Percentiles rank a stretch among this genome's conserved stretches.
Evolutionary conservation across 35 echinoderm and acorn worm species (phyloP).

Genomic region (Eucidaris tribuloides): DNA sequence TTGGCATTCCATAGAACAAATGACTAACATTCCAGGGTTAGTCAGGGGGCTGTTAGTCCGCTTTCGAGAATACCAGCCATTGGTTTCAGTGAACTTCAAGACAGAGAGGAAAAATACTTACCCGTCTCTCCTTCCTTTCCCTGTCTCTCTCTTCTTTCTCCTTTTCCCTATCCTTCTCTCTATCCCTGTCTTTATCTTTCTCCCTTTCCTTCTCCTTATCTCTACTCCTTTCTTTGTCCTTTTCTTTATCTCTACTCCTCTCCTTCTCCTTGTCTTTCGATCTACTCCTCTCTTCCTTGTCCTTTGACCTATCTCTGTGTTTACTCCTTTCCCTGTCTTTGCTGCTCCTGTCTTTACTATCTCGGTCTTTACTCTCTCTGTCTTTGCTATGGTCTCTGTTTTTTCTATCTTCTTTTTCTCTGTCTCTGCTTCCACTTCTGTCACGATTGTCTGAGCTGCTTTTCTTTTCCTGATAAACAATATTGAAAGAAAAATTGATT

Average conservation of each 20-base stretch:
- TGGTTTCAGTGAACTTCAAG: neutral
- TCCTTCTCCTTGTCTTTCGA: constrained; percentile 25
- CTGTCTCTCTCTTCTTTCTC: constrained; percentile 56
- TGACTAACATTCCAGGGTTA: too few species aligned
- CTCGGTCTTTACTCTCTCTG: constrained; percentile 38
- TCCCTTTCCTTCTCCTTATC: constrained; percentile 43
- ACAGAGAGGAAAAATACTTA: neutral
- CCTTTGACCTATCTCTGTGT: constrained; percentile 57
- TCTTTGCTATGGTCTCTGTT: constrained; percentile 57
- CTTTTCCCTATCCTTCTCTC: constrained; percentile 37
- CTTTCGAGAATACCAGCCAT: neutral
- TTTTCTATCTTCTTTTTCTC: constrained; percentile 50
- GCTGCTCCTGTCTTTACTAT: constrained; percentile 39
- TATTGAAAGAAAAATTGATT: neutral
- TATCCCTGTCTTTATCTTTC: constrained; percentile 39
- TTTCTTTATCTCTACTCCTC: constrained; percentile 17
- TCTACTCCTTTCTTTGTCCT: constrained; percentile 31
- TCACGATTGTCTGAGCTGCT: constrained; percentile 88
- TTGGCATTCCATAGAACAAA: too few species aligned
- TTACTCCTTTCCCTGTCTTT: constrained; percentile 78
- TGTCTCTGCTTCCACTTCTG: constrained; percentile 78
- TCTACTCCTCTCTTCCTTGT: constrained; percentile 15
- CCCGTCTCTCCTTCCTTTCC: constrained; percentile 64
- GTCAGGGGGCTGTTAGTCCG: neutral
- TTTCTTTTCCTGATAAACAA: constrained; percentile 75